Base-by-base conservation (phyloP, 1,140 invertebrate genomes). In the Lordiphosa clarofinis region DNA sequence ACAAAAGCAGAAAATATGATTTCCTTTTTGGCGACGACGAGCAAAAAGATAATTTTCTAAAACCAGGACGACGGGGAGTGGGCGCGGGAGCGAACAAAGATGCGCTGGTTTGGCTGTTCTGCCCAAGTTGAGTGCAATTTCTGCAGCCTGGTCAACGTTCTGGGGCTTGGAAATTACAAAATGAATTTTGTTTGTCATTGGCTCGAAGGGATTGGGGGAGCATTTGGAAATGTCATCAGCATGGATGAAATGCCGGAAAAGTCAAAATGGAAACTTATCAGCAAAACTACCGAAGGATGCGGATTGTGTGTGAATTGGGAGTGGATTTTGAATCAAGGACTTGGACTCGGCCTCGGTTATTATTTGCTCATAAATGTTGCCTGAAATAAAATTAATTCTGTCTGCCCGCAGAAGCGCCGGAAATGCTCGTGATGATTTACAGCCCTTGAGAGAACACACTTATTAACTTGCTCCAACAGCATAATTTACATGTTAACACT, bases 1-100 rank as follows among this genome's bases (percentile, higher is more conserved):
- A 87, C 78, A 87, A 86, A 87, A 87, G 84, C 84, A 87, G 86
- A 87, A 87, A 87, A 87, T 87, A 87, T 87, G 86, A 87, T 87
- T 87, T 87, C 86, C 86, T 87, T 86, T 87, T 87, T 82, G 86
- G 86, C 79, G 75, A 87, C 74, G 84, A 87, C 72, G 68, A 84
- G 68, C 74, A 87, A 74, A 87, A 87, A 87, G 84, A 87, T 87
- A 87, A 87, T 87, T 87, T 87, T 87, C 84, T 87, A 87, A 87
- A 72, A 54, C 68, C 75, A 70, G 53, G 79, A 72, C 60, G 55
- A 57, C 37, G n/a, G 35, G 46, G 33, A 38, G 33, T 39, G 11
- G 7, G 10, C 21, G 38, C 15, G 13, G 15, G 38, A 13, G 12
- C 59, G 33, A 50, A 49, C 36, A 58, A 72, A 69, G 74, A 70